These are phyloP conservation scores for Neodontobutis hainanensis DNA, from an alignment of 2,113 vertebrate species.

Conservation along the genomic window DNA sequence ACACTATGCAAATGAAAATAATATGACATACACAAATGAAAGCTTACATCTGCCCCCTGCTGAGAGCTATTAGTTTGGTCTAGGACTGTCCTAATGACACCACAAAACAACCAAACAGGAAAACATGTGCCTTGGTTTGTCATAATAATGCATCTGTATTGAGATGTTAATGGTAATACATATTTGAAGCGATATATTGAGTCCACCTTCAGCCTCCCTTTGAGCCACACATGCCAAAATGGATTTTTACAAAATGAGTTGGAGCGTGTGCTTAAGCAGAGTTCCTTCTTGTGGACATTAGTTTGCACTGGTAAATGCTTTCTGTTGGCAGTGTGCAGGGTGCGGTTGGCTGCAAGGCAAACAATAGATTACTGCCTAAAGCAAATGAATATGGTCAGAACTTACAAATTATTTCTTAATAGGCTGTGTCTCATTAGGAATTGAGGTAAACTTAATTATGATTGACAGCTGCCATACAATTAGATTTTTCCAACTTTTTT, in stretches of 20 bases:
- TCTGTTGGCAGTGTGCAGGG: neutral
- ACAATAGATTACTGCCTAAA: neutral
- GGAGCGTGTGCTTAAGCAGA: neutral
- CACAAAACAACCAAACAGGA: neutral
- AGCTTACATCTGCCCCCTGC: neutral
- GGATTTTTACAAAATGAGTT: neutral
- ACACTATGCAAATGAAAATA: too few species aligned
- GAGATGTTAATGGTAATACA: neutral
- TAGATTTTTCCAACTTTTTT: too few species aligned
- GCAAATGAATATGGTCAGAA: neutral
- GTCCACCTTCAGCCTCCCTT: neutral
- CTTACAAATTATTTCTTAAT: neutral
- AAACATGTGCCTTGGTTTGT: too few species aligned
- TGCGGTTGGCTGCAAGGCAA: neutral
- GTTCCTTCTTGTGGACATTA: conserved; percentile 3
- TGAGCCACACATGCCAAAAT: conserved; percentile 1
- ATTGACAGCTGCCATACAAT: conserved; percentile 10
- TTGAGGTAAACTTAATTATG: neutral
- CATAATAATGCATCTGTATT: too few species aligned
- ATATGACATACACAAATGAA: conserved; percentile 7
- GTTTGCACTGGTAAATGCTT: conserved; percentile 3
- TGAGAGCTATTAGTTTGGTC: conserved; percentile 1
- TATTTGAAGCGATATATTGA: neutral
- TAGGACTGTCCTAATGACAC: conserved; percentile 2
- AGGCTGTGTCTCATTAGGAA: neutral